Base-by-base conservation (phyloP, 2,113 vertebrate species). In the Sardina pilchardus region DNA sequence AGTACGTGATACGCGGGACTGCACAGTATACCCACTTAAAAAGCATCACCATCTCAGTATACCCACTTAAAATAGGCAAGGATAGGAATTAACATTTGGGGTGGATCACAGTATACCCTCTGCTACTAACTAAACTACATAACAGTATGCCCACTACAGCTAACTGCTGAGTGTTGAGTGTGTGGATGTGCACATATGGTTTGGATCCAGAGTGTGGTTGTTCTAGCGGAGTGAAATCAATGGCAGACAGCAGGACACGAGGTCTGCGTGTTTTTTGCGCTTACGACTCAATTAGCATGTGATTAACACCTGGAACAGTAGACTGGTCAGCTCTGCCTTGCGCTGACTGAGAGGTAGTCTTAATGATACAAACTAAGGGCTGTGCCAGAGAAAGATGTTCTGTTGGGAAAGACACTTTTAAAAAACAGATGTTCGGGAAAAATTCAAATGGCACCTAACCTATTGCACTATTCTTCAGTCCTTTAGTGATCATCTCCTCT, bases 241-340 rank as follows among this genome's bases (percentile, higher is more conserved):
- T 94, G 86, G 86, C 84, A 3, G 14, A 87, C 90, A 92, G 92
- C 30, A 16, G 6, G 71, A 36, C 30, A 45, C 81, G 48, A 85
- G 7, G 44, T 12, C 84, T 85, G 85, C 63, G 82, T 84, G 85
- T 84, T 91, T 91, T 90, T 90, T 92, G 89, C 90, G 87, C 90
- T 87, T 91, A 91, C 89, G 89, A 91, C 89, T 93, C 87, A 90
- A 88, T 93, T 89, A 87, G 82, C 89, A 87, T 85, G 91, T 92
- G 92, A 94, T 94, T 89, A 90, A 91, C 85, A 85, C 90, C 89
- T 89, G 87, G 92, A 92, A 91, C 90, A 89, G 87, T 84, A 87
- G 89, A 86, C 87, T 89, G 89, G 88, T 86, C 88, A 90, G 90
- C 83, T 92, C 90, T 84, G 86, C 80, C 84, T 90, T 83, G 89